Base-by-base conservation (phyloP, 1,140 invertebrate species). In the Tetramorium alpestre region DNA sequence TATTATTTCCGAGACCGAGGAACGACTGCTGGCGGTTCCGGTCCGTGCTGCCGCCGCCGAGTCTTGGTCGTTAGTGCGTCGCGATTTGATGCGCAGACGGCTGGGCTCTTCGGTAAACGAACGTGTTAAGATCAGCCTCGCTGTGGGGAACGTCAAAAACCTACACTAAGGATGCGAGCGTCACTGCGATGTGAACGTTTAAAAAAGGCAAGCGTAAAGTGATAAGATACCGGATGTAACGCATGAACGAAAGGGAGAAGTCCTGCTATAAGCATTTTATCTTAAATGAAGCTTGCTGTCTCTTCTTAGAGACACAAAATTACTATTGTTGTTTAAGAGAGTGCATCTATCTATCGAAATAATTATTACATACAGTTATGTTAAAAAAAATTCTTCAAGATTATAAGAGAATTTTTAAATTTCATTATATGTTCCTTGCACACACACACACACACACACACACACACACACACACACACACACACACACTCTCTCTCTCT, bases 1-100 rank as follows among this genome's bases (percentile, higher is more conserved):
- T 92, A 91, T 92, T 92, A 88, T 93, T 92, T 86, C 88, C 85
- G 87, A 86, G 87, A 87, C 87, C 87, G 76, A 88, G 75, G 72
- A 84, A 67, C 87, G 75, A 72, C 85, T 65, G 75, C 76, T 60
- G 51, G 69, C 73, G 80, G 81, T 84, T 84, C 76, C 77, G 85
- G 75, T 86, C 54, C 73, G 86, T 73, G 72, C 76, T 18, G 47
- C 60, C 44, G 65, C 76, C 47, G 64, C 60, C 69, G 78, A 70
- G 28, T 72, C 62, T 62, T 33, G 41, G 56, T 72, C 88, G 76
- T 84, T 84, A 84, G 77, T 75, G 88, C 87, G 89, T 87, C 85
- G 87, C 86, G 86, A 88, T 90, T 90, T 82, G 62, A 87, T 87
- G 64, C 64, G 51, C 73, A 11, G 76, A 90, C 85, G 69, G 85